Base-by-base conservation (phyloP, 2,113 vertebrate species). In the Sialia sialis region DNA sequence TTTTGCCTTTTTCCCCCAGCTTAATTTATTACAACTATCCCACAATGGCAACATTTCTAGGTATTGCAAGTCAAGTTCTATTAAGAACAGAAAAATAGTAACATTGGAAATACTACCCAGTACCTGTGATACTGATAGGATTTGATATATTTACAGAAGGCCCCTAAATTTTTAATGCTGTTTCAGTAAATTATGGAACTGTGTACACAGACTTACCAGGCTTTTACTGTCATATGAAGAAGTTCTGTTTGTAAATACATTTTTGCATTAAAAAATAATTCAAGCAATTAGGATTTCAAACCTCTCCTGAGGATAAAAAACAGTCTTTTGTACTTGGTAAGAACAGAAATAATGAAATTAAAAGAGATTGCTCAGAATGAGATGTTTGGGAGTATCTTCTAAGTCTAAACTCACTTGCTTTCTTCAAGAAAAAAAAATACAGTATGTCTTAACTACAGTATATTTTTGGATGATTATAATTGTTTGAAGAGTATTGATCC, bases 401-500 rank as follows among this genome's bases (percentile, higher is more conserved):
- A 43, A 81, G n/a, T 79, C 36, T 64, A 67, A 91, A 76, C 11
- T 58, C 84, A 23, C 5, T 82, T 30, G 22, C 51, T 68, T 84
- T 89, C 62, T 81, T 29, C n/a, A 68, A 76, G 21, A 67, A 76
- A 54, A 54, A 68, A 59, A 76, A 67, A 77, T 87, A 56, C 55
- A 56, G 19, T 3, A 3, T 55, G 11, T 73, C 41, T 86, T 90
- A 96, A 83, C 30, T 41, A 55, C 34, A 87, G 56, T 32, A 36
- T 83, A 73, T 39, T 89, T 93, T 46, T 78, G 3, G 26, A 69
- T 49, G 3, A 93, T 76, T 80, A 79, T 62, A 93, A 94, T 68
- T 73, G 25, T 68, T 87, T 67, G 89, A 94, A 87, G 70, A 68
- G 12, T 81, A 96, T 59, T 73, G 80, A 90, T 89, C 48, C 52